phyloP scores from a whole-genome alignment of 2,113 vertebrate genomes.

The Cyphomyrus discorhynchus region DNA sequence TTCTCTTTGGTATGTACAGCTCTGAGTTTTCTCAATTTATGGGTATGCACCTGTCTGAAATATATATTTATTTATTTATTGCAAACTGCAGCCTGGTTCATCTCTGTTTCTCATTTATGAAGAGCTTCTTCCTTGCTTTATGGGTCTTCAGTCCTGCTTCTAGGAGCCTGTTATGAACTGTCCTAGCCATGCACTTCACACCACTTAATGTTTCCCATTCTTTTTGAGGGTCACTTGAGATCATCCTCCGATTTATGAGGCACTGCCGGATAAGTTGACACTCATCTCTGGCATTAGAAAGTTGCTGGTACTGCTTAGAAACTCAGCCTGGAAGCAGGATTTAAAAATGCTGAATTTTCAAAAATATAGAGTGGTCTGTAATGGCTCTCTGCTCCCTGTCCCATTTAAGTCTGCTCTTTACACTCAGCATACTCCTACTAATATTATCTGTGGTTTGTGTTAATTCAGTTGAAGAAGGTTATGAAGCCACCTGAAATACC shows the following conservation, averaged over 20 bases:
- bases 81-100: neutral
- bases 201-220: neutral
- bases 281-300: neutral
- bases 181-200: neutral
- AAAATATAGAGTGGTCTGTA: neutral
- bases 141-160: neutral
- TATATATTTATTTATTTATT: neutral
- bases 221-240: neutral
- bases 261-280: neutral
- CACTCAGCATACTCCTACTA: neutral
- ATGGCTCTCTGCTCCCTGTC: neutral
- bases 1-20: neutral
- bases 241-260: too few relatives aligned
- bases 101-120: neutral
- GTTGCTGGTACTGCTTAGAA: neutral
- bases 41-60: neutral
- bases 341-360: neutral
- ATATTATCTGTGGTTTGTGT: neutral
- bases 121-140: neutral
- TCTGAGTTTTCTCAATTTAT: neutral
- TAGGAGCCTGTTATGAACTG: neutral
- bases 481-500: constrained; percentile 95
- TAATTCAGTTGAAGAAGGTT: constrained; percentile 84
- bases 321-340: neutral
- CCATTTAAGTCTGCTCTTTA: neutral